Conservation (phyloP, 2,113 vertebrate genomes). For the Nanorana parkeri region DNA sequence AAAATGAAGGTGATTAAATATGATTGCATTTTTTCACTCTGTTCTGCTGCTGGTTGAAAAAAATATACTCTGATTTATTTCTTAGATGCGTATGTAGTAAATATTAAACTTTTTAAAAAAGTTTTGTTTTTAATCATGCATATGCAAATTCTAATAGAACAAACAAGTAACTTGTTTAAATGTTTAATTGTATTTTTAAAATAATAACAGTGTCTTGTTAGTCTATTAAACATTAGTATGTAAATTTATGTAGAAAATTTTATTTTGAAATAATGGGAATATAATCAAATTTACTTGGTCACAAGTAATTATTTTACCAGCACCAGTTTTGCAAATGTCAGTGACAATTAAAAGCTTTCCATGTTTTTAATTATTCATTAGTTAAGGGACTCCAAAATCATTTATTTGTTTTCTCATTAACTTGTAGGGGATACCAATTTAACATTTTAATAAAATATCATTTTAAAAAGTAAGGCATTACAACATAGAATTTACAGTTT, state of each 20-base stretch:
- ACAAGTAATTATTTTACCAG: constrained; percentile 25
- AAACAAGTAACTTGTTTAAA: constrained; percentile 6
- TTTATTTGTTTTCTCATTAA: constrained; percentile 40
- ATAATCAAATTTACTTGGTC: constrained; percentile 16
- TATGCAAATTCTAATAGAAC: constrained; percentile 1
- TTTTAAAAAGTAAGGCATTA: neutral
- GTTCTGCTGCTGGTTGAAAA: neutral
- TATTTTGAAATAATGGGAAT: constrained; percentile 20
- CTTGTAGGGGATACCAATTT: constrained; percentile 8
- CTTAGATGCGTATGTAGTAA: too few species aligned
- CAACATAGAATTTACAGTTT: neutral
- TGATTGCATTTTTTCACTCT: constrained; percentile 5
- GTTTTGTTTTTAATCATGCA: constrained; percentile 8
- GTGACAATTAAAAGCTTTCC: constrained; percentile 24
- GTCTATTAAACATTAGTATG: constrained; percentile 34
- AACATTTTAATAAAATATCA: constrained; percentile 4
- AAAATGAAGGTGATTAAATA: constrained; percentile 16
- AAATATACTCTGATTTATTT: constrained; percentile 20
- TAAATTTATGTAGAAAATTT: constrained; percentile 24
- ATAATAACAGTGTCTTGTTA: constrained; percentile 14
- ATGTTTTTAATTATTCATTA: constrained; percentile 46
- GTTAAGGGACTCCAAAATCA: constrained; percentile 30
- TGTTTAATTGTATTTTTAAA: constrained; percentile 36
- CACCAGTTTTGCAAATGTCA: constrained; percentile 46
- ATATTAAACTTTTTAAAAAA: too few species aligned